Evolutionary conservation across 92 coral and sea anemone genomes (phyloP).

Genomic region (Phymanthus crucifer): DNA sequence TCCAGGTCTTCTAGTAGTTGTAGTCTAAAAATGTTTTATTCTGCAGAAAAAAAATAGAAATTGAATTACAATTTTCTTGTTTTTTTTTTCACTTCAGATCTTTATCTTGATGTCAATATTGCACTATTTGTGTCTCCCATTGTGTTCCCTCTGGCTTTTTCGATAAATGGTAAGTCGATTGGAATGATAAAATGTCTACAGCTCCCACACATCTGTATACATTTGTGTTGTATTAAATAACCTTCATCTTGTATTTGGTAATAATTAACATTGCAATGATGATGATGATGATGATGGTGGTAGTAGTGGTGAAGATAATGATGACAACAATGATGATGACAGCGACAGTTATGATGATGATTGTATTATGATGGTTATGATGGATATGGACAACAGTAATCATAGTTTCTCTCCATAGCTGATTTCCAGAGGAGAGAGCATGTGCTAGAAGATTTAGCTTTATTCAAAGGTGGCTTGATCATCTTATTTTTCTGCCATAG

Average conservation of each 20-base stretch:
- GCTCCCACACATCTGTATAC: no score
- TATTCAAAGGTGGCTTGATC: constrained; percentile 87
- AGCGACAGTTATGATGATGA: no score
- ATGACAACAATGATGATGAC: no score
- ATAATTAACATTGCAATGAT: no score
- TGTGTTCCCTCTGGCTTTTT: constrained; percentile 93
- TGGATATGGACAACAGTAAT: background rate
- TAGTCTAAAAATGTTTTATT: no score
- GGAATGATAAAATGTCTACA: background rate
- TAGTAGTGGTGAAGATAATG: no score
- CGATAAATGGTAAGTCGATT: constrained; percentile 85
- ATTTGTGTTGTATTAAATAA: no score
- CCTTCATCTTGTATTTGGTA: no score
- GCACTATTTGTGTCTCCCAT: constrained; percentile 94
- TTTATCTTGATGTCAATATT: constrained; percentile 88
- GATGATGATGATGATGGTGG: no score
- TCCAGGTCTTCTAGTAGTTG: no score
- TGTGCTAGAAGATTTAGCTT: constrained; percentile 92
- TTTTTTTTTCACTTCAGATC: constrained; percentile 43
- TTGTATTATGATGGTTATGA: no score
- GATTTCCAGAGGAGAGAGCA: constrained; percentile 97
- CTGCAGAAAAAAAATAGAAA: no score
- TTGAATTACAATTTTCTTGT: background rate
- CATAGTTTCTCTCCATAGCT: constrained; percentile 52
- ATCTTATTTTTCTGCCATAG: constrained; percentile 93